Conservation (phyloP, 30 jellyfish, hydroid and myxozoan species). For the Clytia hemisphaerica region DNA sequence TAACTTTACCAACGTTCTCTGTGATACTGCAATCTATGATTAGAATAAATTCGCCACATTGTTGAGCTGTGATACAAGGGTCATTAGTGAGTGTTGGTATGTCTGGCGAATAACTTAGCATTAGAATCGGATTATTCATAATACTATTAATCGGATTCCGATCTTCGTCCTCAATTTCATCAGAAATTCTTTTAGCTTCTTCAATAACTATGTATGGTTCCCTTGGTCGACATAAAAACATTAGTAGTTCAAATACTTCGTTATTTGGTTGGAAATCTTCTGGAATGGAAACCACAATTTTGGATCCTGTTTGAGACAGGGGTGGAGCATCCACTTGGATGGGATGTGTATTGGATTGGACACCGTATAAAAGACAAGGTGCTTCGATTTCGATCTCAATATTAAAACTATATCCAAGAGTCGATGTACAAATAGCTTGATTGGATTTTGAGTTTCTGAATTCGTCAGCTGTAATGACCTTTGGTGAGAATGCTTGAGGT, state of each 20-base stretch:
- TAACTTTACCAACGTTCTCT: slow-evolving; percentile 53
- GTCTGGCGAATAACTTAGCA: slow-evolving; percentile 92
- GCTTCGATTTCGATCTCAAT: slow-evolving; percentile 78
- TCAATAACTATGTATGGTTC: slow-evolving; percentile 91
- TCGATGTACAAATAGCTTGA: slow-evolving; percentile 63
- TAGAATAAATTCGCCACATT: slow-evolving; percentile 55
- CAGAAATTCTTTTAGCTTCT: slow-evolving; percentile 55
- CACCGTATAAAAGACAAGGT: slow-evolving; percentile 90
- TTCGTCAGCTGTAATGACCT: slow-evolving; percentile 1
- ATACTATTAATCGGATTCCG: slow-evolving; percentile 74
- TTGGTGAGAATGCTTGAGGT: slow-evolving; percentile 84
- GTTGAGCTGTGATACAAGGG: slow-evolving; percentile 11
- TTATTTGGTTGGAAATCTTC: slow-evolving; percentile 61
- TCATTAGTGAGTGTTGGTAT: slow-evolving; percentile 15
- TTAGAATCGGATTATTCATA: slow-evolving; percentile 77
- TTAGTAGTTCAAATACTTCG: slow-evolving; percentile 45
- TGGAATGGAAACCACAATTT: slow-evolving; percentile 74
- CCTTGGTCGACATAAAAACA: slow-evolving; percentile 70
- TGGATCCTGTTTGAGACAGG: slow-evolving; percentile 68
- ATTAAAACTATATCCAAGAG: slow-evolving; percentile 81
- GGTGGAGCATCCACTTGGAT: slow-evolving; percentile 79
- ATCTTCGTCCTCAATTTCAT: slow-evolving; percentile 51
- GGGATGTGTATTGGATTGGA: slow-evolving; percentile 79
- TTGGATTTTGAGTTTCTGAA: not conserved
- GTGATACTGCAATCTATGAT: slow-evolving; percentile 83